These are phyloP conservation scores for Ephestia elutella DNA, from an alignment of 1,140 invertebrate genomes.

Conservation along the genomic window DNA sequence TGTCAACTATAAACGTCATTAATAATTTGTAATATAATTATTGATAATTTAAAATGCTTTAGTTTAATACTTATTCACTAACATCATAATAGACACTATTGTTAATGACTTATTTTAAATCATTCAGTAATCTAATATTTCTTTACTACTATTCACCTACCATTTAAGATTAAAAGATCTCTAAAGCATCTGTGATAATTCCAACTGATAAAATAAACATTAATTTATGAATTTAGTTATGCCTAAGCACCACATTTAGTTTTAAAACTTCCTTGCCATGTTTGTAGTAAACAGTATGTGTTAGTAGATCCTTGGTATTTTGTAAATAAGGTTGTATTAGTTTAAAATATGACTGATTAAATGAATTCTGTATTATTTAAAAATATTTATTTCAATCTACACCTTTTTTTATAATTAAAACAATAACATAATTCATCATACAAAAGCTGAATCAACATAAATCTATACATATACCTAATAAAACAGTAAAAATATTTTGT, in stretches of 20 bases:
- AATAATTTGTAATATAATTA: too few species aligned
- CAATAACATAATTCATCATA: too few species aligned
- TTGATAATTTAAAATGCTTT: not conserved
- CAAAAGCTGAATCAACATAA: too few species aligned
- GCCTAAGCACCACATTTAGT: constrained; percentile 23
- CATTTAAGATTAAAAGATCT: constrained; percentile 71
- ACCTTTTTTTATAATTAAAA: constrained; percentile 18
- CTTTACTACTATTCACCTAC: constrained; percentile 51
- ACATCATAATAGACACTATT: not conserved
- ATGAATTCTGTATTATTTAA: constrained; percentile 43
- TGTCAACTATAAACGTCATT: too few species aligned
- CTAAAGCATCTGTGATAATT: constrained; percentile 71
- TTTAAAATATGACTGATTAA: constrained; percentile 52
- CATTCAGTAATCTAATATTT: not conserved
- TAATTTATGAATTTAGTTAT: constrained; percentile 66
- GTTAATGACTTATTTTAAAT: not conserved
- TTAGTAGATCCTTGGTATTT: not conserved
- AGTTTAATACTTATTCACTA: not conserved
- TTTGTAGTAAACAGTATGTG: constrained; percentile 14
- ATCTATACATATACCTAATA: too few species aligned
- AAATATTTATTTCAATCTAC: constrained; percentile 25
- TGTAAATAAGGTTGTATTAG: constrained; percentile 17
- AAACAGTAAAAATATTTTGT: too few species aligned
- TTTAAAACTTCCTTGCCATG: constrained; percentile 33
- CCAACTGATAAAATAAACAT: constrained; percentile 65